phyloP scores from a whole-genome alignment of 1,140 invertebrate species.

The Drosophila saltans region DNA sequence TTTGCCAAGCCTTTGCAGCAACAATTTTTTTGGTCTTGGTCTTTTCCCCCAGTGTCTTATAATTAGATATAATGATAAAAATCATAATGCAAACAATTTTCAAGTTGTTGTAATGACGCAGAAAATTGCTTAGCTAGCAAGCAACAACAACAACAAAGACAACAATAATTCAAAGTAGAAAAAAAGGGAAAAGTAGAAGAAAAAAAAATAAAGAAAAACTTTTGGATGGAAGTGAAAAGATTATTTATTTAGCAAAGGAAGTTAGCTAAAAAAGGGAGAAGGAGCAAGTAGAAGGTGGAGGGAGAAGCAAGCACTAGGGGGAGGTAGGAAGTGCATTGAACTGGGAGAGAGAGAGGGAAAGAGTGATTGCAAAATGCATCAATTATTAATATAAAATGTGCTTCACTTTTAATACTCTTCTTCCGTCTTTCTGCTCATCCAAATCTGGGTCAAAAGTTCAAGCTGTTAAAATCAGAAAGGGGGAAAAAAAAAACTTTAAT shows the following conservation, averaged over 20 bases:
- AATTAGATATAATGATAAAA: slow-evolving; percentile 36
- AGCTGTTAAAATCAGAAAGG: not conserved
- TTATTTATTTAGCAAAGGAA: slow-evolving; percentile 11
- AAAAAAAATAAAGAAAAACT: not conserved
- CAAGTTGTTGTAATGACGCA: slow-evolving; percentile 21
- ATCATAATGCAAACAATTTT: slow-evolving; percentile 29
- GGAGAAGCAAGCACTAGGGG: not conserved
- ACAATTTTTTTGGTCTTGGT: not conserved
- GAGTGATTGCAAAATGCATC: too few species aligned
- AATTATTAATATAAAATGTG: not conserved
- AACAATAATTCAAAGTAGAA: too few species aligned
- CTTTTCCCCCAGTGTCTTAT: slow-evolving; percentile 9
- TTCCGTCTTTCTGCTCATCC: too few species aligned
- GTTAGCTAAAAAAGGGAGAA: not conserved
- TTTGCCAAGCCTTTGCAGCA: slow-evolving; percentile 18
- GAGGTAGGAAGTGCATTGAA: slow-evolving; percentile 6
- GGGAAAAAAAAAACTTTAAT: not conserved
- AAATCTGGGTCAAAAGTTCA: slow-evolving; percentile 8
- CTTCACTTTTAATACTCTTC: not conserved
- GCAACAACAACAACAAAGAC: not conserved
- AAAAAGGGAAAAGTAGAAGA: not conserved
- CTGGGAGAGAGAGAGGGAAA: not conserved
- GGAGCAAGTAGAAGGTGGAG: not conserved
- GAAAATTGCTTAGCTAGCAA: slow-evolving; percentile 11
- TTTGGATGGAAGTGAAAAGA: slow-evolving; percentile 5